Conservation (phyloP, 2,113 vertebrate species). For the Hippocampus zosterae region DNA sequence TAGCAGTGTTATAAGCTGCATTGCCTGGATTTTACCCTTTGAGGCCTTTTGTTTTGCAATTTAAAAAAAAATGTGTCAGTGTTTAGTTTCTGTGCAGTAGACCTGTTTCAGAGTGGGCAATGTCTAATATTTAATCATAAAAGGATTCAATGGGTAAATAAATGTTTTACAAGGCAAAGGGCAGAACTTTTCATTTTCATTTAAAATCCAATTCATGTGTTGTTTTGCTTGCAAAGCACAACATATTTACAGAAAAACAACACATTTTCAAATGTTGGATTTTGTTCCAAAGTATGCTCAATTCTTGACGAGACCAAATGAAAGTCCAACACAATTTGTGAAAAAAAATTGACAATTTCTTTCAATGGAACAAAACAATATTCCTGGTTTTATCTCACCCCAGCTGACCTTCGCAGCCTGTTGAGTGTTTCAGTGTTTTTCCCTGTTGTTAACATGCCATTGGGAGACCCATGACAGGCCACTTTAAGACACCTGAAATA, state of each 20-base stretch:
- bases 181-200: not conserved
- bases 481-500: slow-evolving; percentile 26
- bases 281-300: not conserved
- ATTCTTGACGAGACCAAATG: not conserved
- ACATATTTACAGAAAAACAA: not conserved
- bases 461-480: slow-evolving; percentile 60
- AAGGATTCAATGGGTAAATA: not conserved
- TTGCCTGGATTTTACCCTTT: slow-evolving; percentile 10
- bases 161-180: not conserved
- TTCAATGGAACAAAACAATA: slow-evolving; percentile 1
- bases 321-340: not conserved
- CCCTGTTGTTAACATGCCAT: slow-evolving; percentile 58
- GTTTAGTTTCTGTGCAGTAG: slow-evolving; percentile 11
- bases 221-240: not conserved
- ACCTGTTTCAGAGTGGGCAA: not conserved
- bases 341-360: not conserved
- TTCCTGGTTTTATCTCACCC: slow-evolving; percentile 37
- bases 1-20: slow-evolving; percentile 7
- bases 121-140: not conserved
- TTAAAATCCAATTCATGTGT: not conserved
- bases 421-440: slow-evolving; percentile 47
- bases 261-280: not conserved
- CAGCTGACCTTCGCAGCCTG: slow-evolving; percentile 46
- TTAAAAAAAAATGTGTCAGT: not conserved
- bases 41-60: slow-evolving; percentile 8